Evolutionary conservation across 1,140 invertebrate species (phyloP), one percentile per base, ranked within the genome.

Genomic region (Scaptomyza hsui): DNA sequence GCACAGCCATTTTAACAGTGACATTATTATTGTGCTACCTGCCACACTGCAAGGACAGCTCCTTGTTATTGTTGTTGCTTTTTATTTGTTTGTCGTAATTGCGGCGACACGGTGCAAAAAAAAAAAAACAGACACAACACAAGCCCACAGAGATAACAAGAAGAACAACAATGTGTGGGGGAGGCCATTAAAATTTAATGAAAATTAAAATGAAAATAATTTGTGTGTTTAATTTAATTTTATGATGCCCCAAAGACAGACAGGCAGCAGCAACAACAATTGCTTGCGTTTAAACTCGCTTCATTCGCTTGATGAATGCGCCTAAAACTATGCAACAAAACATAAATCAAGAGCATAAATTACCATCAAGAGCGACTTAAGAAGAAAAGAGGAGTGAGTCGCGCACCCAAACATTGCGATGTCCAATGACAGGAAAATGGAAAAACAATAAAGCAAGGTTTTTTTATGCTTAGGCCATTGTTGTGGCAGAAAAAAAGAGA

Each of bases 131-230:
- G 9, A 48, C 70, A 49, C 48, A 62, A 69, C 26, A 41, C 41
- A 26, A 9, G 44, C 21, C 24, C 39, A 37, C 41, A 37, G 41
- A 71, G 57, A 78, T 48, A 75, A 48, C 55, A 42, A 70, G 37
- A 39, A 51, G n/a, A 67, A 41, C 35, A 72, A 45, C 29, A 72
- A 49, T 45, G 26, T 21, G 19, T 21, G 9, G 7, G 26, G 52
- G 39, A 51, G 67, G 55, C 64, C 76, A 86, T 85, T 73, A 85
- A 85, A 86, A 86, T 86, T 86, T 88, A 88, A 86, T 86, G 81
- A 86, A 86, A 86, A 86, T 86, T 88, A 86, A 86, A 86, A 86
- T 81, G 81, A 88, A 81, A 77, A 86, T 86, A 88, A 88, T 86
- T 86, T 86, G 82, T 86, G 82, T 75, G 74, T 68, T 86, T 88